Evolutionary conservation across 2,888 invertebrate genomes (phyloP).

Genomic region (Drosophila pseudotakahashii): DNA sequence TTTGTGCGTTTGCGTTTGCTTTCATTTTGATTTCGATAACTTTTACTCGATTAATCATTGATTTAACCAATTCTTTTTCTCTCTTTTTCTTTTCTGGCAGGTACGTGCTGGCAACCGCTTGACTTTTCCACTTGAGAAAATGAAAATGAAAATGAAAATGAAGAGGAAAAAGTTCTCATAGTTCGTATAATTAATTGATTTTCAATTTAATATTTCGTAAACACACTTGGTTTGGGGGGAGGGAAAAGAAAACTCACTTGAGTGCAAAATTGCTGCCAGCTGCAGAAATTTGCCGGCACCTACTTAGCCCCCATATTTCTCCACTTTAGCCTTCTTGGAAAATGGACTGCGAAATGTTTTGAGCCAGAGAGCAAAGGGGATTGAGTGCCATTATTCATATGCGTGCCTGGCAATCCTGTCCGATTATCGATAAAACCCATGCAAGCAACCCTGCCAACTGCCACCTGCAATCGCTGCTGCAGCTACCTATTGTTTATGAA

Average conservation of each 20-base stretch:
- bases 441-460: slow-evolving; percentile 10
- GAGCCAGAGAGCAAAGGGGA: slow-evolving; percentile 8
- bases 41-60: slow-evolving; percentile 23
- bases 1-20: neutral
- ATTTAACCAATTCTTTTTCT: slow-evolving; percentile 22
- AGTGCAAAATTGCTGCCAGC: slow-evolving; percentile 58
- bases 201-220: slow-evolving; percentile 45
- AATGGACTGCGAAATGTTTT: slow-evolving; percentile 59
- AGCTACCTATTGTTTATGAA: slow-evolving; percentile 22
- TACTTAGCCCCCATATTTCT: slow-evolving; percentile 1
- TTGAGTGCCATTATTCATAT: slow-evolving; percentile 26
- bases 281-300: slow-evolving; percentile 20
- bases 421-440: slow-evolving; percentile 30
- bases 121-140: neutral
- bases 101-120: slow-evolving; percentile 46
- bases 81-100: slow-evolving; percentile 42
- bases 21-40: slow-evolving; percentile 6
- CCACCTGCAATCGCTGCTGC: slow-evolving; percentile 10
- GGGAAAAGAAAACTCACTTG: slow-evolving; percentile 43
- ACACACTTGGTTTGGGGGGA: slow-evolving; percentile 6
- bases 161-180: slow-evolving; percentile 10
- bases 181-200: slow-evolving; percentile 65
- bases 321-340: slow-evolving; percentile 54
- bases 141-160: neutral
- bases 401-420: slow-evolving; percentile 23